phyloP scores from a whole-genome alignment of 2,113 vertebrate species.

The Ceyx cyanopectus region DNA sequence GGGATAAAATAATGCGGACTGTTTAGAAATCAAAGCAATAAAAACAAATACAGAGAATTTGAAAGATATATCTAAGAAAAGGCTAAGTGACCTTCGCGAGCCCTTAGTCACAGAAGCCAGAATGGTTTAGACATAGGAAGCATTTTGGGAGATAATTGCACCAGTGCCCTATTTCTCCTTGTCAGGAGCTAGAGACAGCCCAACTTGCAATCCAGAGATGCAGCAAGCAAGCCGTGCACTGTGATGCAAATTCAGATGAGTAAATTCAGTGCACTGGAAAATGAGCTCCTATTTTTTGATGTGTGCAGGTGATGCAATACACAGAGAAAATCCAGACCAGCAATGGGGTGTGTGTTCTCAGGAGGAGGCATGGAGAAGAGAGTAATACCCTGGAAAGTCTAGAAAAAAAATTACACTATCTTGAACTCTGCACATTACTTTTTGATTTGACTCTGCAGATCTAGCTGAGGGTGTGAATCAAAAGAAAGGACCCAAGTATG shows the following conservation, averaged over 20 bases:
- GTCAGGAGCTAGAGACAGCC: neutral
- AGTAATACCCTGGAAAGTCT: neutral
- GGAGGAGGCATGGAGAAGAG: neutral
- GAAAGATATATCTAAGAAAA: neutral
- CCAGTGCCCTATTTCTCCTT: conserved; percentile 27
- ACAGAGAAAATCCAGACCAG: neutral
- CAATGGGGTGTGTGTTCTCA: accelerated
- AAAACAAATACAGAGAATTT: neutral
- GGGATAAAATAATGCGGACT: neutral
- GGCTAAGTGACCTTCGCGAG: neutral
- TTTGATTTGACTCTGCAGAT: neutral
- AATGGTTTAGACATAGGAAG: neutral
- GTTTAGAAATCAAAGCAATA: neutral
- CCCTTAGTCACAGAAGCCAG: neutral
- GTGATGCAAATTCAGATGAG: conserved; percentile 6
- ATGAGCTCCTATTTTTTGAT: neutral
- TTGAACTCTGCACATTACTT: neutral
- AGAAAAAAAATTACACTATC: neutral
- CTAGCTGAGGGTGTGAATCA: neutral
- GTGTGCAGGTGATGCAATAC: neutral
- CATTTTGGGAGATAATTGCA: neutral
- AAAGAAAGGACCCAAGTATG: neutral
- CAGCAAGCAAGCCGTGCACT: neutral
- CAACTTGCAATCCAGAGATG: neutral
- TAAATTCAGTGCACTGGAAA: neutral